Conservation (phyloP, 2,888 invertebrate genomes). For the Tetranychus truncatus region DNA sequence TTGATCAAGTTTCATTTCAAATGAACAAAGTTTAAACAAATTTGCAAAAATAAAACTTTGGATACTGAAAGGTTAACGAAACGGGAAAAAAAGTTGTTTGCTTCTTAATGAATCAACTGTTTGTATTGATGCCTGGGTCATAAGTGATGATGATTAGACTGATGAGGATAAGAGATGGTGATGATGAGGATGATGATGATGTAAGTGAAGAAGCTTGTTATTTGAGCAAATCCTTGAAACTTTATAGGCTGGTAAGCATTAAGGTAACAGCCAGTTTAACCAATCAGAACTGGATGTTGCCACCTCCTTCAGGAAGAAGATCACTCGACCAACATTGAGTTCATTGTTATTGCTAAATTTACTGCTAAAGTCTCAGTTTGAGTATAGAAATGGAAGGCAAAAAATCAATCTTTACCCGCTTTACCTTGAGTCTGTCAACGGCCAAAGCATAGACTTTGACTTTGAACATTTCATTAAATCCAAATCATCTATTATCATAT, state of each 20-base stretch:
- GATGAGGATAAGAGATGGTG: not conserved
- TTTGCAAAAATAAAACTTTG: not conserved
- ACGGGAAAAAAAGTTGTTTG: not conserved
- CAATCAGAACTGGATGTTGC: not conserved
- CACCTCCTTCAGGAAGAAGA: not conserved
- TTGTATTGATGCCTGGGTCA: not conserved
- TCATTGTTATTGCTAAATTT: too few relatives aligned
- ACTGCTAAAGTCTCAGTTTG: too few relatives aligned
- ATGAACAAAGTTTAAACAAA: not conserved
- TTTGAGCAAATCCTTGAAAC: not conserved
- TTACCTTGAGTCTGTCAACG: too few relatives aligned
- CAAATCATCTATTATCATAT: too few relatives aligned
- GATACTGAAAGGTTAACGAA: not conserved
- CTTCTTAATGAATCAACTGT: not conserved
- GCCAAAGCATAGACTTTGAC: too few relatives aligned
- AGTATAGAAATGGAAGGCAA: too few relatives aligned
- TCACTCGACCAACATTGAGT: too few relatives aligned
- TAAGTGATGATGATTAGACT: not conserved
- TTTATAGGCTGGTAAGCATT: not conserved
- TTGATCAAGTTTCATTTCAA: not conserved
- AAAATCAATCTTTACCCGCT: too few relatives aligned
- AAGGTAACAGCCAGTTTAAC: not conserved
- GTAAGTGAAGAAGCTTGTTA: not conserved
- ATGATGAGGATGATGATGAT: not conserved
- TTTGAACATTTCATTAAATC: too few relatives aligned